These are phyloP conservation scores for Takifugu bimaculatus DNA, from an alignment of 2,113 vertebrate species.

Conservation along the genomic window DNA sequence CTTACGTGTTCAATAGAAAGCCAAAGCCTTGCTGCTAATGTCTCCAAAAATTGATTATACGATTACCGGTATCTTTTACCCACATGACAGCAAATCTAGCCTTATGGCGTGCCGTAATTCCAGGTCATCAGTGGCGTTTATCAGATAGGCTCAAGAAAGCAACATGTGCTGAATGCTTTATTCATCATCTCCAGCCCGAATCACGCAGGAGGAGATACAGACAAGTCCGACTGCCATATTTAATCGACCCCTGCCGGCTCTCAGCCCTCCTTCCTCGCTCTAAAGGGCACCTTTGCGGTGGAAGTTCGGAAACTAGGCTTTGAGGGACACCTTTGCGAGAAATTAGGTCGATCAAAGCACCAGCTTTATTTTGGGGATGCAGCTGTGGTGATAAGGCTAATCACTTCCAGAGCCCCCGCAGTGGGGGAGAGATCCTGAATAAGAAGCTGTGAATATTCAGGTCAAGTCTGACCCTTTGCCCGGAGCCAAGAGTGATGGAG, in stretches of 20 bases:
- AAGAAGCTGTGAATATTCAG: constrained; percentile 52
- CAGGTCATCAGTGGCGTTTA: constrained; percentile 38
- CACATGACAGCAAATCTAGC: not conserved
- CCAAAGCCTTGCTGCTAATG: no score
- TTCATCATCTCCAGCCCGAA: constrained; percentile 33
- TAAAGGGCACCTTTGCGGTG: constrained; percentile 51
- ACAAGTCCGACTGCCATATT: constrained; percentile 47
- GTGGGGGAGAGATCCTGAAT: constrained; percentile 27
- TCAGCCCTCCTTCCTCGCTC: constrained; percentile 11
- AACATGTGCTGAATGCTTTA: constrained; percentile 54
- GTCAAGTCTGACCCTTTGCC: constrained; percentile 5
- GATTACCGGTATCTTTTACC: not conserved
- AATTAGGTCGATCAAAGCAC: constrained; percentile 42
- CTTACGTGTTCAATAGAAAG: no score
- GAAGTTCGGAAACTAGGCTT: constrained; percentile 29
- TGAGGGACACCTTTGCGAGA: constrained; percentile 29
- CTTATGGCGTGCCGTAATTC: constrained; percentile 19
- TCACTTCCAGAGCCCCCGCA: constrained; percentile 15
- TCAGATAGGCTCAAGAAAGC: constrained; percentile 21
- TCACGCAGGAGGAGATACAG: constrained; percentile 46
- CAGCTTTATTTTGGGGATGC: not conserved
- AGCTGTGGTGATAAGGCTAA: constrained; percentile 25
- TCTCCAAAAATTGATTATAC: no score
- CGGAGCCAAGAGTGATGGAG: constrained; percentile 19
- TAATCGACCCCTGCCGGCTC: constrained; percentile 34